Base-by-base conservation (phyloP, 1,140 invertebrate genomes). In the Sitophilus oryzae region DNA sequence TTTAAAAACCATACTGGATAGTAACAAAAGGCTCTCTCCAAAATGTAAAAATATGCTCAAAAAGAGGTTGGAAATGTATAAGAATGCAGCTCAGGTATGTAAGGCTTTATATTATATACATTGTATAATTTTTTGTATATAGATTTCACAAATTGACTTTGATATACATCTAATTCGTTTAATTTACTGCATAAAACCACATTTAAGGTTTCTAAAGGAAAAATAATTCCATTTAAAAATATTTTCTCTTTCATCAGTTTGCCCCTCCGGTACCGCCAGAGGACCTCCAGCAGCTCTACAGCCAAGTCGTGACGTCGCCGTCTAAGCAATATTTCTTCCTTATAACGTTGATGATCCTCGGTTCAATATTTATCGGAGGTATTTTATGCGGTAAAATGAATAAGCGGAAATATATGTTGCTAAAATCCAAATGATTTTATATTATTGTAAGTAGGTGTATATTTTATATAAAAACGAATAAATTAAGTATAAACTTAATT, bases 111-210 rank as follows among this genome's bases (percentile, higher is more conserved):
- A 25, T 48, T 38, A 21, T 35, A 43, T 19, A 45, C 6, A 30
- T 1, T 19, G 10, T 48, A 16, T 10, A 38, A 14, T 30, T 25
- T n/a, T 8, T 40, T 34, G 16, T 5, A n/a, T n/a, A n/a, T n/a
- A n/a, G n/a, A n/a, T n/a, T n/a, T n/a, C n/a, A n/a, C n/a, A n/a
- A n/a, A n/a, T n/a, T n/a, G n/a, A n/a, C n/a, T n/a, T n/a, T n/a
- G n/a, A n/a, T n/a, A n/a, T n/a, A n/a, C n/a, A n/a, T n/a, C n/a
- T n/a, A n/a, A n/a, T n/a, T n/a, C n/a, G n/a, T n/a, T n/a, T n/a
- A n/a, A n/a, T n/a, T n/a, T n/a, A n/a, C n/a, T 95, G 88, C 94
- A 91, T 70, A 85, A 80, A 74, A 88, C 86, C 76, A 89, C 91
- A 18, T 86, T 83, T 23, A 81, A 86, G 75, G 87, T 91, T 75